Evolutionary conservation across 2,888 invertebrate species (phyloP).

Genomic region (Drosophila rellima): DNA sequence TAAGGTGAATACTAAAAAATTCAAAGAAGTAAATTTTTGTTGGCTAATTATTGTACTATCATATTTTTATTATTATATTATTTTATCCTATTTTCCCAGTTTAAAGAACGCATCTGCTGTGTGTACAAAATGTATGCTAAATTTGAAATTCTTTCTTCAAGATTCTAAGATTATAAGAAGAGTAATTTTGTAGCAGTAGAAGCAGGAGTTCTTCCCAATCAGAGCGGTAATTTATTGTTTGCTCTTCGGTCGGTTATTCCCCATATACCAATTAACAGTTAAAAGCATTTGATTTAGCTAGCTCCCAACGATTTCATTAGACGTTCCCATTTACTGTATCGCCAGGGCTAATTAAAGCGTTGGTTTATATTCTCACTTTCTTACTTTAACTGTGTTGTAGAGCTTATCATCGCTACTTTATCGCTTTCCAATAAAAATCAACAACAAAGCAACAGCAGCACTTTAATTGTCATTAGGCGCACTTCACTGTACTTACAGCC

Average conservation of each 20-base stretch:
- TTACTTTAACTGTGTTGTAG: constrained; percentile 25
- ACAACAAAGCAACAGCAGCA: constrained; percentile 36
- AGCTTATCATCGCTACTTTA: constrained; percentile 63
- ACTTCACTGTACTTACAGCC: constrained; percentile 60
- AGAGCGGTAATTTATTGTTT: constrained; percentile 72
- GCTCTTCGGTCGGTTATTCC: constrained; percentile 53
- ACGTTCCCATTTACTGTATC: constrained; percentile 43
- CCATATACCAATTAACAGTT: constrained; percentile 75
- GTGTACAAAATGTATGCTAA: neutral
- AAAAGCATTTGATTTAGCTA: constrained; percentile 71
- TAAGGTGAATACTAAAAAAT: neutral
- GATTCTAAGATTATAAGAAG: neutral
- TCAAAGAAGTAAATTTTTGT: neutral
- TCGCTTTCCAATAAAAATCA: constrained; percentile 74
- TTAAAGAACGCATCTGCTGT: neutral
- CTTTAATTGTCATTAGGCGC: constrained; percentile 77
- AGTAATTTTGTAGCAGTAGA: constrained; percentile 2
- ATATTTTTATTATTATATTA: too few species aligned
- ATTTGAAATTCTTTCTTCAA: neutral
- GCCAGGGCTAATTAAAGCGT: constrained; percentile 67
- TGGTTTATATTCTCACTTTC: constrained; percentile 34
- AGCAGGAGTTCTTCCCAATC: constrained; percentile 35
- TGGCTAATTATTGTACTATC: too few species aligned
- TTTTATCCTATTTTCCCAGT: neutral
- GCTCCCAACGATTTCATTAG: constrained; percentile 69